phyloP scores from a whole-genome alignment of 2,113 vertebrate species.

The Taxidea taxus region DNA sequence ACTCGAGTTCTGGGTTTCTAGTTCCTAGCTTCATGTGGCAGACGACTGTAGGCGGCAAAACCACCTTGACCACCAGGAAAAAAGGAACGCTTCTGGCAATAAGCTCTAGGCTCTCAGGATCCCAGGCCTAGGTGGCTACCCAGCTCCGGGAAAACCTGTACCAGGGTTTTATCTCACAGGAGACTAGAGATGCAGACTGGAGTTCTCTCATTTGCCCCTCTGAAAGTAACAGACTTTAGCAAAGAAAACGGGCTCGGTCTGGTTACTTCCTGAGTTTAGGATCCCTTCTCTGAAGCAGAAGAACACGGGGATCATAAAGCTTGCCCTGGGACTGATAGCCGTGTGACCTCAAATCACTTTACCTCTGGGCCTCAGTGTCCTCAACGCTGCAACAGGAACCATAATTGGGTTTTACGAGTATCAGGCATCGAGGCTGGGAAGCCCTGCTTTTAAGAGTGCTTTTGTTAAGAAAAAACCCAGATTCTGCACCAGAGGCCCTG shows the following conservation, averaged over 20 bases:
- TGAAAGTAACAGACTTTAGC: not conserved
- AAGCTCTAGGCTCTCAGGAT: not conserved
- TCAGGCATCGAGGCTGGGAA: not conserved
- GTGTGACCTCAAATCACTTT: not conserved
- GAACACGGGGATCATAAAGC: not conserved
- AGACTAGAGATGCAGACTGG: not conserved
- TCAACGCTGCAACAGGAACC: not conserved
- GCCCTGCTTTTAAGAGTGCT: not conserved
- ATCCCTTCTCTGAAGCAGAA: not conserved
- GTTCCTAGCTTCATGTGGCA: not conserved
- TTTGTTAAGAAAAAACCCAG: not conserved
- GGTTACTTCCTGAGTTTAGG: not conserved
- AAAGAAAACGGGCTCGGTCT: not conserved
- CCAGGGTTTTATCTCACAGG: not conserved
- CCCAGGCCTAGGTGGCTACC: not conserved
- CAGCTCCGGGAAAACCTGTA: not conserved
- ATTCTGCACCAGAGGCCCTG: not conserved
- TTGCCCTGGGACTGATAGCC: not conserved
- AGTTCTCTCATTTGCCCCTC: not conserved
- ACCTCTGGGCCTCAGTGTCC: not conserved
- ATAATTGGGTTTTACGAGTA: not conserved
- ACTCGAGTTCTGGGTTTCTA: not conserved
- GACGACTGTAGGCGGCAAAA: not conserved
- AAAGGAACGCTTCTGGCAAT: not conserved
- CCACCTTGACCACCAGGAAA: accelerated